Conservation (phyloP, 2,888 invertebrate genomes). For the Mimumesa dahlbomi region DNA sequence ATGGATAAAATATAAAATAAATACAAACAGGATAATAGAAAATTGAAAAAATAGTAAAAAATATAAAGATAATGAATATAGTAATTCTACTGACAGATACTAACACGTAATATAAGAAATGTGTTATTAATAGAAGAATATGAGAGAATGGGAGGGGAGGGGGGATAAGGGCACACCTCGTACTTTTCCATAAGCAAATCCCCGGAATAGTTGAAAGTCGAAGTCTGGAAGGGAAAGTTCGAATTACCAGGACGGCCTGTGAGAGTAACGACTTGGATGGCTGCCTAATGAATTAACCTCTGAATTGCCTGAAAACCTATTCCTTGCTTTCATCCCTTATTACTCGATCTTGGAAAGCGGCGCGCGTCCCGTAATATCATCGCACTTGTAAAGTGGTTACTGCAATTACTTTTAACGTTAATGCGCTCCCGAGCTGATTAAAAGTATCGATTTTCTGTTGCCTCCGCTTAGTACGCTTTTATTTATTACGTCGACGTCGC, state of each 20-base stretch:
- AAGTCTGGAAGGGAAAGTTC: conserved; percentile 26
- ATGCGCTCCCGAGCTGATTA: background rate
- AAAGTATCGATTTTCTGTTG: background rate
- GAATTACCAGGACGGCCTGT: conserved; percentile 13
- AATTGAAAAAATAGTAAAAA: too few relatives aligned
- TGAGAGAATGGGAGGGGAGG: background rate
- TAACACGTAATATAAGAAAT: too few relatives aligned
- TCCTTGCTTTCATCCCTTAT: conserved; percentile 9
- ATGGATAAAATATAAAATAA: too few relatives aligned
- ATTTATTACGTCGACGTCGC: too few relatives aligned
- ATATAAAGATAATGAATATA: too few relatives aligned
- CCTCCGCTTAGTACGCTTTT: too few relatives aligned
- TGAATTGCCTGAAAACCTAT: conserved; percentile 17
- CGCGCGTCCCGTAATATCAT: conserved; percentile 6
- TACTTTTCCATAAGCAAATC: conserved; percentile 47
- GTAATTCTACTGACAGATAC: too few relatives aligned
- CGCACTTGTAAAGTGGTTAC: conserved; percentile 5
- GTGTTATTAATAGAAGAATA: conserved; percentile 14
- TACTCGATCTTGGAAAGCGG: conserved; percentile 24
- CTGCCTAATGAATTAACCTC: conserved; percentile 36
- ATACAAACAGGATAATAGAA: too few relatives aligned
- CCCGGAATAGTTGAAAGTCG: conserved; percentile 43
- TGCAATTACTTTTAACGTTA: background rate
- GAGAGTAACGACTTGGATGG: conserved; percentile 28
- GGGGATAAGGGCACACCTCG: background rate